A percentile compares a stretch with the other conserved stretches of the same genome.
Conservation (phyloP, 2,888 invertebrate genomes). For the Anorthoa munda region DNA sequence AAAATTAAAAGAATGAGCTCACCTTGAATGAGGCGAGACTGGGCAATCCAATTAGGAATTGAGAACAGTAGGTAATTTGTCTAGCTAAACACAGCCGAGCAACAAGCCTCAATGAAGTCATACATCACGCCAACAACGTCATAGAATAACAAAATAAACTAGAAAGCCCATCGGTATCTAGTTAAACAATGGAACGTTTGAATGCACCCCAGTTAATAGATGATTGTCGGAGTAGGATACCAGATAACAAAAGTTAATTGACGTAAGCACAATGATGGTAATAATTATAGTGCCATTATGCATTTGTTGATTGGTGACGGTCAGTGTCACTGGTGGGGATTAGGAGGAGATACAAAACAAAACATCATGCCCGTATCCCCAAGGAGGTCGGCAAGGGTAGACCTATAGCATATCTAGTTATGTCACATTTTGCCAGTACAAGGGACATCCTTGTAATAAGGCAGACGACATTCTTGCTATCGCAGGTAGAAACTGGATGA, state of each 20-base stretch:
- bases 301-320: constrained; percentile 51
- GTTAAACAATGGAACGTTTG: constrained; percentile 42
- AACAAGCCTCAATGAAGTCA: constrained; percentile 47
- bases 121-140: constrained; percentile 31
- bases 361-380: no score
- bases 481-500: no score
- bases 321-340: constrained; percentile 38
- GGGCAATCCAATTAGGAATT: constrained; percentile 25
- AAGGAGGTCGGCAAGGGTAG: no score
- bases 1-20: constrained; percentile 18
- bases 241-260: constrained; percentile 60
- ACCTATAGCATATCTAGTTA: no score
- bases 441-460: no score
- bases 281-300: constrained; percentile 69
- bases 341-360: constrained; percentile 16
- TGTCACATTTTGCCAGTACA: no score
- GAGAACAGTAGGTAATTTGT: constrained; percentile 42
- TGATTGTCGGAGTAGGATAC: constrained; percentile 55
- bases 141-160: constrained; percentile 56
- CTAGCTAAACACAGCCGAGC: neutral
- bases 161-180: constrained; percentile 48
- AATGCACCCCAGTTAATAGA: constrained; percentile 49
- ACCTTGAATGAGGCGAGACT: constrained; percentile 14
- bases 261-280: constrained; percentile 67
- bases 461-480: no score